Evolutionary conservation across 2,113 vertebrate genomes (phyloP).

Genomic region (Sander lucioperca): DNA sequence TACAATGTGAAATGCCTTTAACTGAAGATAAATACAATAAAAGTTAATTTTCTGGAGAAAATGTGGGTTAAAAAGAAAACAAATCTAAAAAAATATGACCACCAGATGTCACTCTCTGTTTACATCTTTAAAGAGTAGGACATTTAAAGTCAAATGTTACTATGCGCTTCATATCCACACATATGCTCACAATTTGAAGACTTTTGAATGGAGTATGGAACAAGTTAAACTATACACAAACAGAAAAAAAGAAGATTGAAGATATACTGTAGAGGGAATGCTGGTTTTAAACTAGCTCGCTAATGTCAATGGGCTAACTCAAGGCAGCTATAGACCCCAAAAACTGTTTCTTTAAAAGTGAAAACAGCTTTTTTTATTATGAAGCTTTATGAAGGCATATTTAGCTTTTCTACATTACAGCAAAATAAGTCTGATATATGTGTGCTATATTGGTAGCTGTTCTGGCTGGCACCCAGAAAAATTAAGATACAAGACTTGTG

Average conservation of each 20-base stretch:
- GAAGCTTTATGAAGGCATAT: not conserved
- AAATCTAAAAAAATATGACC: not conserved
- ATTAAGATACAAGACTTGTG: no score
- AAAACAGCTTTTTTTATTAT: not conserved
- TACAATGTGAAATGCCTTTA: not conserved
- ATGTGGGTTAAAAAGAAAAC: not conserved
- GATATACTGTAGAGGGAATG: no score
- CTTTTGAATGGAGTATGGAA: not conserved
- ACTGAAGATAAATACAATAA: not conserved
- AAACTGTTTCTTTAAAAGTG: not conserved
- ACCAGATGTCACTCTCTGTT: constrained; percentile 53
- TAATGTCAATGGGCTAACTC: no score
- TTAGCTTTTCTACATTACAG: not conserved
- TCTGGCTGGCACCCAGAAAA: not conserved
- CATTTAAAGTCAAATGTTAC: not conserved
- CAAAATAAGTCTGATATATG: not conserved
- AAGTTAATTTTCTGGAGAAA: not conserved
- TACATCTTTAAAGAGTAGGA: not conserved
- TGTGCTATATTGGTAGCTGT: constrained; percentile 18
- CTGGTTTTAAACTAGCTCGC: no score
- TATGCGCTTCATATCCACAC: not conserved
- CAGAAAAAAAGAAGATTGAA: no score
- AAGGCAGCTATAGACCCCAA: no score
- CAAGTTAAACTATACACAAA: not conserved
- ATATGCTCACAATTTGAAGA: not conserved